phyloP scores from a whole-genome alignment of 2,113 vertebrate genomes.

The Protobothrops flavoviridis region DNA sequence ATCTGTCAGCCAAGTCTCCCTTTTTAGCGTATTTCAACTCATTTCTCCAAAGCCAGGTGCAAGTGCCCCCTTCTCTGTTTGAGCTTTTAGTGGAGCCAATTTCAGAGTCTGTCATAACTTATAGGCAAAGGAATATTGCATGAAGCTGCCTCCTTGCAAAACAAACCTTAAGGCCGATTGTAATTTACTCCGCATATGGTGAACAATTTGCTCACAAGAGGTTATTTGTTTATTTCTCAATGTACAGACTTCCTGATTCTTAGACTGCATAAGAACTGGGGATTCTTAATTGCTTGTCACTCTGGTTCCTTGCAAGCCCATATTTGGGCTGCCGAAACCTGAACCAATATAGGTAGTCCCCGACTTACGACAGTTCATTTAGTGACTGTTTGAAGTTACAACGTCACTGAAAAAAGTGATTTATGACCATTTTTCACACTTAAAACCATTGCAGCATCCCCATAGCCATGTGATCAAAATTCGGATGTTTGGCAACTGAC shows the following conservation, averaged over 20 bases:
- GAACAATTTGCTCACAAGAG: conserved; percentile 37
- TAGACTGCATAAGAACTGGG: neutral
- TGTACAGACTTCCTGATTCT: conserved; percentile 41
- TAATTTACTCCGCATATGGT: conserved; percentile 53
- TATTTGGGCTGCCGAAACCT: neutral
- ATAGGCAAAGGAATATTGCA: conserved; percentile 26
- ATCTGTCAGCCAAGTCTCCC: conserved; percentile 58
- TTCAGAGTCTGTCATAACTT: conserved; percentile 49
- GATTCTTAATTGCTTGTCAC: conserved; percentile 27
- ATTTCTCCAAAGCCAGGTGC: conserved; percentile 59
- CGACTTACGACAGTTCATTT: neutral
- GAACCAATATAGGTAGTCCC: neutral
- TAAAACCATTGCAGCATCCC: neutral
- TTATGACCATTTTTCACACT: neutral
- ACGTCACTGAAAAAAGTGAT: neutral
- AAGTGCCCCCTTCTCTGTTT: conserved; percentile 38
- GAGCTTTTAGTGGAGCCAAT: conserved; percentile 31
- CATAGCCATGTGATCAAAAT: neutral
- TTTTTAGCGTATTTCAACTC: conserved; percentile 53
- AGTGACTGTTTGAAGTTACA: neutral
- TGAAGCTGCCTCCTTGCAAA: conserved; percentile 48
- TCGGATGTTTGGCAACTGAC: neutral
- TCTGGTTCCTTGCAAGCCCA: conserved; percentile 23
- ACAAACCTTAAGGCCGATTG: conserved; percentile 44
- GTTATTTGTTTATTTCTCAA: conserved; percentile 38